Percentiles rank a stretch among this genome's conserved stretches.
These are phyloP conservation scores for Hyppa rectilinea DNA, from an alignment of 2,888 invertebrate species.

Conservation along the genomic window DNA sequence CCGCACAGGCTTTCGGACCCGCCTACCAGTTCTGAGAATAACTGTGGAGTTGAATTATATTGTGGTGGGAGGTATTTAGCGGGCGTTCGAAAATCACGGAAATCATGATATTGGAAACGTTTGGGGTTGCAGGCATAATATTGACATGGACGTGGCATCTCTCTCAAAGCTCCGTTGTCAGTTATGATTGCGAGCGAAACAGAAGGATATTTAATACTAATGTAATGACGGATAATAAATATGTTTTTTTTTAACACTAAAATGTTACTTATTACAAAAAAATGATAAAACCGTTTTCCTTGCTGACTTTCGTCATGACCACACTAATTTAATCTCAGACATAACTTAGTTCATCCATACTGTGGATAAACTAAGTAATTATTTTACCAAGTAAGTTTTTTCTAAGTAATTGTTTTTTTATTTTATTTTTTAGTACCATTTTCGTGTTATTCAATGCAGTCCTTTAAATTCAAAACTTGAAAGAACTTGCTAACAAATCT, in stretches of 20 bases:
- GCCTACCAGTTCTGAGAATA: constrained; percentile 31
- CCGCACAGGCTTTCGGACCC: constrained; percentile 7
- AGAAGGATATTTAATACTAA: background rate
- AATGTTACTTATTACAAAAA: background rate
- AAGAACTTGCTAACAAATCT: background rate
- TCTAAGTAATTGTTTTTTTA: too few relatives aligned
- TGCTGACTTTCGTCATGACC: background rate
- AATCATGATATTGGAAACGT: background rate
- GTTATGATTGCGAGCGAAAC: background rate
- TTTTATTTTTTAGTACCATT: too few relatives aligned
- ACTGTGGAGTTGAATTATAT: constrained; percentile 5
- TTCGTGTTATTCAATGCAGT: background rate
- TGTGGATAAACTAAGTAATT: too few relatives aligned
- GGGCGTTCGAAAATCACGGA: background rate
- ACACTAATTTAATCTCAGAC: background rate
- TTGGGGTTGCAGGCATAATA: background rate
- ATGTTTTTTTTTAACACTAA: background rate
- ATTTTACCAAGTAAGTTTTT: too few relatives aligned
- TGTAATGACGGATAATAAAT: constrained; percentile 1
- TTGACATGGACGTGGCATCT: background rate
- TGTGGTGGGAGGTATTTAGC: background rate
- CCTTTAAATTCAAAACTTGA: background rate
- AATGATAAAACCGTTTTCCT: background rate
- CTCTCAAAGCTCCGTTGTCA: background rate
- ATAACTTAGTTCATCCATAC: background rate